phyloP scores from a whole-genome alignment of 1,140 invertebrate genomes.

The Steinernema khuongi region DNA sequence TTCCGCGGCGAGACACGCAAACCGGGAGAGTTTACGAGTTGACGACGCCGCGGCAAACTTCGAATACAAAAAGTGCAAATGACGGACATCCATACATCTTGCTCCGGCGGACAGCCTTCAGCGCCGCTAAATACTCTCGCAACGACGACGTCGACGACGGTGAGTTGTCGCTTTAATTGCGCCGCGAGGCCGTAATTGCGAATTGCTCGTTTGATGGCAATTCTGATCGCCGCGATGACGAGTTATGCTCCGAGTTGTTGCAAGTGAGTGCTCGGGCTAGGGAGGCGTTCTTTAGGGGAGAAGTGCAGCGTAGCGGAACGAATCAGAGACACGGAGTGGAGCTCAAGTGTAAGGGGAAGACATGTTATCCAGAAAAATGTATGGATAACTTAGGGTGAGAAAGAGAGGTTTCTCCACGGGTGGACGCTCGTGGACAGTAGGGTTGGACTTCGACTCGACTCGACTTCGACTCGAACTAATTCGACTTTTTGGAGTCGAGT shows the following conservation, averaged over 20 bases:
- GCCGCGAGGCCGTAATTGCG: constrained; percentile 8
- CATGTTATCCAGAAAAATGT: too few species aligned
- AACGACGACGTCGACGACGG: not conserved
- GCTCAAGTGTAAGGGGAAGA: too few species aligned
- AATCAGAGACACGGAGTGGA: too few species aligned
- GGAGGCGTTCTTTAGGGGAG: too few species aligned
- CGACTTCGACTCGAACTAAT: too few species aligned
- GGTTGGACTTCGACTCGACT: too few species aligned
- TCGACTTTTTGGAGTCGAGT: too few species aligned
- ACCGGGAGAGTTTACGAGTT: constrained; percentile 7
- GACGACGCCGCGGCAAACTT: constrained; percentile 9
- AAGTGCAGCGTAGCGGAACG: too few species aligned
- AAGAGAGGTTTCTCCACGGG: too few species aligned
- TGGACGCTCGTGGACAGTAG: too few species aligned
- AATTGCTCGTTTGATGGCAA: not conserved
- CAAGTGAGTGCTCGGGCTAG: too few species aligned
- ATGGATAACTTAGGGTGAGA: too few species aligned
- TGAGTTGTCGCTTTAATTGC: constrained; percentile 15
- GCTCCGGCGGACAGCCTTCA: not conserved
- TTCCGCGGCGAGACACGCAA: not conserved
- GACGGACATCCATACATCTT: constrained; percentile 7
- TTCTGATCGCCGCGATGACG: not conserved
- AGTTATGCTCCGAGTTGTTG: not conserved
- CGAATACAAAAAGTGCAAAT: not conserved
- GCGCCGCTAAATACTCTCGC: constrained; percentile 7